Evolutionary conservation across 2,888 invertebrate species (phyloP).

Genomic region (Euzetes globulus): DNA sequence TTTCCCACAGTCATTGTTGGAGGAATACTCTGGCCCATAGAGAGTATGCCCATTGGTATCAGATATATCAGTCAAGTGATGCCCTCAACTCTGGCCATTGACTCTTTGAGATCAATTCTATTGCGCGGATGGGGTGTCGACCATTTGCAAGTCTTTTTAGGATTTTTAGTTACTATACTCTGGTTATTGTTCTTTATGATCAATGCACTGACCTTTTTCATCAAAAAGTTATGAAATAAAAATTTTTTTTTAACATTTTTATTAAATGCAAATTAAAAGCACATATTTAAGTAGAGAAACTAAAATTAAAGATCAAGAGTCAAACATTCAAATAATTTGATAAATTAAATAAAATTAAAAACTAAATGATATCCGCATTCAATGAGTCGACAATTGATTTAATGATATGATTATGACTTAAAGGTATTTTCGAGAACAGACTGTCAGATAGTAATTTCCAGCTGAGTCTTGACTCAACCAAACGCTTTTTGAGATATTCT

Average conservation of each 20-base stretch:
- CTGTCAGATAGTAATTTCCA: conserved; percentile 20
- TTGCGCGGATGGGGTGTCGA: conserved; percentile 59
- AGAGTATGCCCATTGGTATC: conserved; percentile 67
- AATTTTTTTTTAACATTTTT: neutral
- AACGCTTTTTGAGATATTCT: conserved; percentile 1
- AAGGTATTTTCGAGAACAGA: conserved; percentile 13
- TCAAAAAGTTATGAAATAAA: conserved; percentile 26
- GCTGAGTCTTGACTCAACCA: neutral
- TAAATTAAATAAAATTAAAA: neutral
- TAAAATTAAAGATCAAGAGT: too few species aligned
- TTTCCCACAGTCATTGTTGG: conserved; percentile 51
- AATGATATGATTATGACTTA: conserved; percentile 16
- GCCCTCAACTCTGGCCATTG: conserved; percentile 58
- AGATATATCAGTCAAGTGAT: conserved; percentile 65
- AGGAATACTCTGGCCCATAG: conserved; percentile 92
- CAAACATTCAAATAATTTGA: neutral
- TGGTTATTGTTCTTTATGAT: conserved; percentile 65
- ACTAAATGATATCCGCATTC: conserved; percentile 1
- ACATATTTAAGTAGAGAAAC: too few species aligned
- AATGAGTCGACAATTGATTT: conserved; percentile 12
- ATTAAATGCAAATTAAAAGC: neutral
- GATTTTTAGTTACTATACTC: conserved; percentile 63
- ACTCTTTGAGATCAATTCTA: conserved; percentile 65
- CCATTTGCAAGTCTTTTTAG: conserved; percentile 62
- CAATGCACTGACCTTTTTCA: conserved; percentile 22